Evolutionary conservation across 2,113 vertebrate genomes (phyloP).

Genomic region (Pluvianellus socialis): DNA sequence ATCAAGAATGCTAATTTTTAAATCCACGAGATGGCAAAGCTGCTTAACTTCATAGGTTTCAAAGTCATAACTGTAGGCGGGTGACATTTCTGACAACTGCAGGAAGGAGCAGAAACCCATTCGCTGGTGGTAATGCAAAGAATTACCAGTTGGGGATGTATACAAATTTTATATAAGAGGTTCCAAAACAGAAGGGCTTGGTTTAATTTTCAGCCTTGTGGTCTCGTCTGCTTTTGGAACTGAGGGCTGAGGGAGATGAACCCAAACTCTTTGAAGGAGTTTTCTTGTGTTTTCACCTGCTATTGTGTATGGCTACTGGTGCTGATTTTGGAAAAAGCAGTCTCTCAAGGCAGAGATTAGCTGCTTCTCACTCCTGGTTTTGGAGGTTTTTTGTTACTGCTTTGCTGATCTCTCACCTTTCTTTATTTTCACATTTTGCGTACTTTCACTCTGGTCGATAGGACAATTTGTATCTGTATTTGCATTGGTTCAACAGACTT

Average conservation of each 20-base stretch:
- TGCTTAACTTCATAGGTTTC: constrained; percentile 36
- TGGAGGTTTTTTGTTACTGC: not conserved
- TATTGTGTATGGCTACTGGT: not conserved
- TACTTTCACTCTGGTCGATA: not conserved
- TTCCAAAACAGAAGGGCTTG: not conserved
- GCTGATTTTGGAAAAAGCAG: not conserved
- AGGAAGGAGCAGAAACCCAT: not conserved
- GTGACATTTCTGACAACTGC: constrained; percentile 3
- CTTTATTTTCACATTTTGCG: not conserved
- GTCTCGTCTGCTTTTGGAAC: not conserved
- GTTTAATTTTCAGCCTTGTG: not conserved
- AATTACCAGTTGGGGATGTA: not conserved
- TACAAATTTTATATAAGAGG: not conserved
- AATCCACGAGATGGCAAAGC: constrained; percentile 25
- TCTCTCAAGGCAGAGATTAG: not conserved
- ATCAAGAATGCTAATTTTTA: constrained; percentile 9
- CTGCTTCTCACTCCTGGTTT: not conserved
- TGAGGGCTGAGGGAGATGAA: not conserved
- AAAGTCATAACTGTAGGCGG: not conserved
- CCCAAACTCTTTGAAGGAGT: not conserved
- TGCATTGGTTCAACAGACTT: not conserved
- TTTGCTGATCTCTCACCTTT: not conserved
- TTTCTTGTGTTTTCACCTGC: not conserved
- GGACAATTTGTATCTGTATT: not conserved
- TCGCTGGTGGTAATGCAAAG: not conserved